Percentiles rank a stretch among this genome's conserved stretches.
Evolutionary conservation across 2,113 vertebrate genomes (phyloP).

Genomic region (Uria aalge): DNA sequence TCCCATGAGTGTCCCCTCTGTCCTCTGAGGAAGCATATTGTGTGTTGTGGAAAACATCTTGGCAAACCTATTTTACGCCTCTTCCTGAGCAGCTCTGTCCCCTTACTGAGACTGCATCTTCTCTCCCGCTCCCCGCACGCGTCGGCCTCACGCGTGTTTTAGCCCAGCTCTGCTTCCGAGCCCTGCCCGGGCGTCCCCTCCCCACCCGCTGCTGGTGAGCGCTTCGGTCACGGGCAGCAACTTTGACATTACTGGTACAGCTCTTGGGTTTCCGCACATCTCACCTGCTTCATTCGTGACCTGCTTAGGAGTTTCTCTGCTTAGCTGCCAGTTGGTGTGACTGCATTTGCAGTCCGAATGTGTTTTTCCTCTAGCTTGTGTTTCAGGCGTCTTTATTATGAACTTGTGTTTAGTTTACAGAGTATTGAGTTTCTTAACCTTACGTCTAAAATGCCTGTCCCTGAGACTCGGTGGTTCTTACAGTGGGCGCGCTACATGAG

Average conservation of each 20-base stretch:
- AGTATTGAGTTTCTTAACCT: not conserved
- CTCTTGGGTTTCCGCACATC: not conserved
- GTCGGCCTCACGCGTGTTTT: fast-evolving
- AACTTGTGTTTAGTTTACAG: not conserved
- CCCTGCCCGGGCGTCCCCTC: not conserved
- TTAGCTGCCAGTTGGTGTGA: too few relatives aligned
- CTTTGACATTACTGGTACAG: not conserved
- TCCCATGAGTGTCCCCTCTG: not conserved
- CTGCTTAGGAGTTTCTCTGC: not conserved
- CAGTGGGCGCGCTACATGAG: not conserved
- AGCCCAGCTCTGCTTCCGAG: not conserved
- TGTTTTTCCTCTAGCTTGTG: not conserved
- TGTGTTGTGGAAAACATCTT: not conserved
- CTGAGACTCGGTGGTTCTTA: not conserved
- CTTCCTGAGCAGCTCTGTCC: not conserved
- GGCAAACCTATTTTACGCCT: not conserved
- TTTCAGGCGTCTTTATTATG: not conserved
- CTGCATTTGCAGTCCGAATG: not conserved
- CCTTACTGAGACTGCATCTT: fast-evolving
- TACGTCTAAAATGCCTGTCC: not conserved
- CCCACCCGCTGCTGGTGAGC: fast-evolving
- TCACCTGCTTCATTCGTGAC: not conserved
- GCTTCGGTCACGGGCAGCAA: fast-evolving
- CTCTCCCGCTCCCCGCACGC: fast-evolving
- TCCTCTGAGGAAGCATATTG: not conserved